Percentiles rank a stretch among this genome's conserved stretches.
Evolutionary conservation across 2,113 vertebrate species (phyloP).

Genomic region (Pithys albifrons): DNA sequence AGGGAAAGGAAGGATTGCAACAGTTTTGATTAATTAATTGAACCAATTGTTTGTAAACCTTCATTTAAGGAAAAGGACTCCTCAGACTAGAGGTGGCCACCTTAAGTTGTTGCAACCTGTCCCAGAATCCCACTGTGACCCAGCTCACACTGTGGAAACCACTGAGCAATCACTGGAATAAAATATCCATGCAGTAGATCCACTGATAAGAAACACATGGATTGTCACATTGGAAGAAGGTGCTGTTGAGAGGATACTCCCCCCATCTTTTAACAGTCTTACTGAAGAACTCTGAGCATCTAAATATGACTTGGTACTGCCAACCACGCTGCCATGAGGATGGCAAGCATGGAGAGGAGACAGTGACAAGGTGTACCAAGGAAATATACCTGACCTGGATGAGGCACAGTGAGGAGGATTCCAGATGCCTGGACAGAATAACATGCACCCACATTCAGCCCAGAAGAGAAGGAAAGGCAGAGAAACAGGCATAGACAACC

Average conservation of each 20-base stretch:
- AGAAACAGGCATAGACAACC: not conserved
- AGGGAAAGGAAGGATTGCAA: not conserved
- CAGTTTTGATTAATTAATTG: not conserved
- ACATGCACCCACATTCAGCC: not conserved
- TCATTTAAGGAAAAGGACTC: not conserved
- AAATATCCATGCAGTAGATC: not conserved
- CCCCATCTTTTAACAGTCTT: not conserved
- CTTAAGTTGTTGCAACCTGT: not conserved
- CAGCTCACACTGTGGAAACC: not conserved
- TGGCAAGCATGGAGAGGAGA: not conserved
- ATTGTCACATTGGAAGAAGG: not conserved
- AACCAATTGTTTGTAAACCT: not conserved
- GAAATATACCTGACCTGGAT: not conserved
- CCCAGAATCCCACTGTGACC: not conserved
- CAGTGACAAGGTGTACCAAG: not conserved
- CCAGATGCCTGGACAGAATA: not conserved
- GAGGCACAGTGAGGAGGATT: not conserved
- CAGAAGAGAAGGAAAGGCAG: not conserved
- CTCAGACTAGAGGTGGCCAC: not conserved
- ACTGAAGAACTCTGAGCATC: not conserved
- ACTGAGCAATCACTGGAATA: not conserved
- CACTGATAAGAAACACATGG: not conserved
- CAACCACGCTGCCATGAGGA: not conserved
- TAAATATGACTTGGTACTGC: not conserved
- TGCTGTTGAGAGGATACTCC: not conserved